Percentiles rank a stretch among this genome's conserved stretches.
These are phyloP conservation scores for Blomia tropicalis DNA, from an alignment of 2,888 invertebrate species.

Conservation along the genomic window DNA sequence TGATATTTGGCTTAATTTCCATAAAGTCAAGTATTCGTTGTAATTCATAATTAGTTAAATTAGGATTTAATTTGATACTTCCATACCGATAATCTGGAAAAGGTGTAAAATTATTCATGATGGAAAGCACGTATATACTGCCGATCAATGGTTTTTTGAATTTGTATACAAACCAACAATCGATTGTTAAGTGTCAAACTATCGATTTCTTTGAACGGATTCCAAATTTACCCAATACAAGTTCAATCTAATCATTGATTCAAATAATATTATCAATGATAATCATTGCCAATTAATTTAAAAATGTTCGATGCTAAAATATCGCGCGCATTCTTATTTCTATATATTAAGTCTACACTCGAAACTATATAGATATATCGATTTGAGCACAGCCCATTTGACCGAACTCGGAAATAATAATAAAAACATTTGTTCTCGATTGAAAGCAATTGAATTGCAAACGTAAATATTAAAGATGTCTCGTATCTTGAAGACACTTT, in stretches of 20 bases:
- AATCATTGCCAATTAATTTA: background rate
- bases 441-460: background rate
- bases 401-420: background rate
- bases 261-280: too few relatives aligned
- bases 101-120: too few relatives aligned
- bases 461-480: constrained; percentile 8
- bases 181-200: too few relatives aligned
- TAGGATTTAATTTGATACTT: background rate
- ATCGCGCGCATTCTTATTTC: background rate
- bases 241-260: too few relatives aligned
- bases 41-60: background rate
- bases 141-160: background rate
- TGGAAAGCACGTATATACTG: too few relatives aligned
- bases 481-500: background rate
- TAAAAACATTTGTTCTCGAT: background rate
- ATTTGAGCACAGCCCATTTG: background rate
- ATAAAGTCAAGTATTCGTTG: background rate
- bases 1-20: background rate
- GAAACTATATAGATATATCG: background rate
- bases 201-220: too few relatives aligned
- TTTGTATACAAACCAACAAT: background rate
- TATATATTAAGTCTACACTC: background rate
- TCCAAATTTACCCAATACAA: too few relatives aligned
- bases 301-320: too few relatives aligned
- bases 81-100: too few relatives aligned